Evolutionary conservation across 1,140 invertebrate genomes (phyloP), one percentile per base, ranked within the genome.

Genomic region (Aricia agestis): DNA sequence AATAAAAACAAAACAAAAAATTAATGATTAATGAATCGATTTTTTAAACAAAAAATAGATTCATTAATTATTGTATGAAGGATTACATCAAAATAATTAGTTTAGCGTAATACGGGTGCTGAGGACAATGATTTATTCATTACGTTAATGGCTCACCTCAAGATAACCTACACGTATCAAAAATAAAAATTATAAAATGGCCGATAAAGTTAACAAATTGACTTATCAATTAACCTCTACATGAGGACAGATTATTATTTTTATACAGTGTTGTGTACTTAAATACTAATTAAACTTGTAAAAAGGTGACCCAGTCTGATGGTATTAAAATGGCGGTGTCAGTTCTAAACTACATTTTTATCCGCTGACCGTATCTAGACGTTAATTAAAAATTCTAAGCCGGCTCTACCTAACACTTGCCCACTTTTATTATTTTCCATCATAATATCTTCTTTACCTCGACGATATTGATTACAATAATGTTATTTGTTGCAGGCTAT

Each of bases 221-320:
- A 74, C 71, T 70, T 59, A 71, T 72, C 68, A 74, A 74, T 76
- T 74, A 74, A 76, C 72, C 70, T 76, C 69, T 67, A 72, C 36
- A 52, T 57, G 52, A 58, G 61, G 41, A 45, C 36, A 41, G 52
- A 41, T 67, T 45, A 41, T 67, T 45, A 32, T 58, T 5, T 71
- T 32, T 66, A 13, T 66, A 66, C 61, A 70, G 19, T 13, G 25
- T 59, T 63, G 10, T 58, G 52, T 52, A 52, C 45, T 52, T 15
- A 9, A 52, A 15, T 52, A 9, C 7, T 65, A 32, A 65, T 65
- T 65, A 32, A 19, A 11, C 18, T 65, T 32, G 19, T 15, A 65
- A 65, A 52, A 52, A 52, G 45, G 45, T 52, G 45, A 52, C 45
- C 45, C 45, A 52, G 45, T 52, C 45, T 52, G 45, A 13, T 66